Evolutionary conservation across 2,797 vertebrate species (phyloP), one percentile per base, ranked within the genome.

Genomic region (Furcifer pardalis): DNA sequence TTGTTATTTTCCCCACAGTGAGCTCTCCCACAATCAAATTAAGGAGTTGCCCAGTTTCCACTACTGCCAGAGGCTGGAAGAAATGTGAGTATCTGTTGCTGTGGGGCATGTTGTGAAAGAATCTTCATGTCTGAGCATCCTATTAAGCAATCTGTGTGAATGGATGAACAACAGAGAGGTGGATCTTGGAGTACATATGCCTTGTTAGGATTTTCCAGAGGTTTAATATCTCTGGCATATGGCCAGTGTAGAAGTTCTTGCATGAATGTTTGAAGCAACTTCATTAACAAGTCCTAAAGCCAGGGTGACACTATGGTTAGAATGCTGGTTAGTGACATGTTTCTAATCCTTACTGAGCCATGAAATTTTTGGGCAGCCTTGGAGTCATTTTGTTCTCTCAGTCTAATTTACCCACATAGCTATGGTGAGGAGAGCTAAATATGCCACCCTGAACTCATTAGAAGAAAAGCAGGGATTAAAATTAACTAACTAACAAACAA

Each of bases 1-100:
- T 56, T 83, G 0, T 30, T 89, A 83, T 2, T 88, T 92, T 68
- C 84, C 59, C 69, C 93, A 81, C 92, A 99, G 98, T 78, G 98
- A 99, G 81, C 96, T 99, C 92, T 98, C 98, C 35, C 95, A 98
- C 90, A 99, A 99, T 94, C 96, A 96, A 82, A 98, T 99, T 0
- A 95, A 98, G 89, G 95, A 97, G 79, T 95, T 99, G 86, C 98
- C 98, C 90, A 98, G 98, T 92, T 98, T 99, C 94, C 96, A 95
- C 88, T 94, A 91, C 92, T 99, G 98, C 86, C 96, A 97, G 88
- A 96, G 92, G 65, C 93, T 99, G 92, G 97, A 99, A 92, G 98
- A 99, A 93, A 98, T 99, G 98, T 99, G 93, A 98, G 98, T 96
- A 85, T 52, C 40, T 88, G 80, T 46, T 69, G 79, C 25, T 74